Evolutionary conservation across 2,113 vertebrate genomes (phyloP).

Genomic region (Stegostoma tigrinum): DNA sequence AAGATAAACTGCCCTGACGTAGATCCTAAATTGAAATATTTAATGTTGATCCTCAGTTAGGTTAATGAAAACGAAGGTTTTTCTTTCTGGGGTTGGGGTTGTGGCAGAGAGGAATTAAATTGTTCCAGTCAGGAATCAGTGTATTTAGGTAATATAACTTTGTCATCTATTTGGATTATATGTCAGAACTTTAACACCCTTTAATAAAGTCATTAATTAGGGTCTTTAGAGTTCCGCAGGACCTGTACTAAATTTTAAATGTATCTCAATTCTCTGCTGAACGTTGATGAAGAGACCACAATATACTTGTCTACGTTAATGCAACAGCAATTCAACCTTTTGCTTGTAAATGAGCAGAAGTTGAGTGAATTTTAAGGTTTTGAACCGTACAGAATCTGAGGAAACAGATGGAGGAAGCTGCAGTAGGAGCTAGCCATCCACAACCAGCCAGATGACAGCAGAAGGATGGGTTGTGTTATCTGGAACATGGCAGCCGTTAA

Average conservation of each 20-base stretch:
- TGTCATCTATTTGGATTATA: not conserved
- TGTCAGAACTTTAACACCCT: not conserved
- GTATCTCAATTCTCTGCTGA: not conserved
- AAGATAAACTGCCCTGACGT: not conserved
- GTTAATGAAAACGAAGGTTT: not conserved
- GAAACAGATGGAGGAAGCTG: not conserved
- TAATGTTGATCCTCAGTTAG: not conserved
- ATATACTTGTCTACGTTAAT: not conserved
- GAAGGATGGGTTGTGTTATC: not conserved
- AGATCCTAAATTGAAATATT: not conserved
- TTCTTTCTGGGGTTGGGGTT: not conserved
- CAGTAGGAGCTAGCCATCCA: not conserved
- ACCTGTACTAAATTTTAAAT: not conserved
- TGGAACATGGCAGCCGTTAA: not conserved
- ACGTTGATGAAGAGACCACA: not conserved
- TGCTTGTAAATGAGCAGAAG: not conserved
- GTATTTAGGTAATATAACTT: not conserved
- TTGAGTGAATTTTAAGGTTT: not conserved
- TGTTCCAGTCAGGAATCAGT: not conserved
- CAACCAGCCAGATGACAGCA: not conserved
- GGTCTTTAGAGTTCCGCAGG: not conserved
- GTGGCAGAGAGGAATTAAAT: not conserved
- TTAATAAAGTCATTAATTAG: not conserved
- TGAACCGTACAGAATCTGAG: not conserved
- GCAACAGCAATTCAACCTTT: not conserved